Conservation (phyloP, 2,797 vertebrate species). For the Meda fulgida region DNA sequence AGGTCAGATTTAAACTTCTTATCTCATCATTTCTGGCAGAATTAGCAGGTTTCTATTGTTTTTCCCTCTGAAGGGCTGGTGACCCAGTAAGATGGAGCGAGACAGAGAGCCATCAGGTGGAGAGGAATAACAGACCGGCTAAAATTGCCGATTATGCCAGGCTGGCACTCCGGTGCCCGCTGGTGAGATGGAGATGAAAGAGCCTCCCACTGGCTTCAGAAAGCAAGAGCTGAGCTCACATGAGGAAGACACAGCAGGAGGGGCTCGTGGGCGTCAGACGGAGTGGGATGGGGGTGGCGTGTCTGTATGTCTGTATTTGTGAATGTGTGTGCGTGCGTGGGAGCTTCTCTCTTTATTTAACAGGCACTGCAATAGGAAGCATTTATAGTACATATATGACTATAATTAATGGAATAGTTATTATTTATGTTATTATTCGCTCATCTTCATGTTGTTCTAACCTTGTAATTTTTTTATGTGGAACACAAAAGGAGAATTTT, state of each 20-base stretch:
- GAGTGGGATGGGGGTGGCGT: slow-evolving; percentile 33
- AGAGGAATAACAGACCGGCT: slow-evolving; percentile 53
- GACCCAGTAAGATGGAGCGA: slow-evolving; percentile 9
- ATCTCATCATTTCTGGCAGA: not conserved
- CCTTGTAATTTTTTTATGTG: not conserved
- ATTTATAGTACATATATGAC: not conserved
- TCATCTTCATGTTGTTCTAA: not conserved
- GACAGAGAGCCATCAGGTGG: slow-evolving; percentile 44
- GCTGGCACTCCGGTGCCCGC: slow-evolving; percentile 58
- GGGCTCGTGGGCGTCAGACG: slow-evolving; percentile 46
- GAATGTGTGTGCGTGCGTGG: not conserved
- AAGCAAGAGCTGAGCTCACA: slow-evolving; percentile 40
- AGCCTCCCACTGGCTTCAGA: slow-evolving; percentile 40
- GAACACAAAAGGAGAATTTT: not conserved
- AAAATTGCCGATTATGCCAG: slow-evolving; percentile 56
- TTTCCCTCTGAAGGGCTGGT: slow-evolving; percentile 2
- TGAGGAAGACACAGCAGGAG: slow-evolving; percentile 38
- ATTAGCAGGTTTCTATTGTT: slow-evolving; percentile 27
- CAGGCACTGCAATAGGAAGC: not conserved
- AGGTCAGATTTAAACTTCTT: not conserved
- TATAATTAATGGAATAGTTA: not conserved
- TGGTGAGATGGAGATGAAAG: slow-evolving; percentile 49
- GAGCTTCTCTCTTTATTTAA: slow-evolving; percentile 36
- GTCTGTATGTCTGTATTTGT: slow-evolving; percentile 37
- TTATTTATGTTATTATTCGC: not conserved